Base-by-base conservation (phyloP, 2,797 vertebrate species). In the Scomberomorus guttatus region DNA sequence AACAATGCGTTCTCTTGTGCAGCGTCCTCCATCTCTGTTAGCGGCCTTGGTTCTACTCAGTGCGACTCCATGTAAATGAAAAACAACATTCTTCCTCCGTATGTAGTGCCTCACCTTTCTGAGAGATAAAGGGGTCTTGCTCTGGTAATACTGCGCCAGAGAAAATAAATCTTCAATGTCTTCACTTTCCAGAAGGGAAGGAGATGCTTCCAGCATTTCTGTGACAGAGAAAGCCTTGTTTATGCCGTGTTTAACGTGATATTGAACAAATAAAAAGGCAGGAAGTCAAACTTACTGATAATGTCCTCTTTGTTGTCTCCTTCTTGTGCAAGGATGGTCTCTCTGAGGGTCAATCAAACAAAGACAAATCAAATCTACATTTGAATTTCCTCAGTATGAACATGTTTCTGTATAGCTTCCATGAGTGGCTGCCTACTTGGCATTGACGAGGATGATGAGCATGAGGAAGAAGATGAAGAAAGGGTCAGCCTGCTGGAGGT, bases 401-500 rank as follows among this genome's bases (percentile, higher is more conserved):
- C 2, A 2, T 2, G 17, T 54, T n/a, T 58, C 2, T 57, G 15
- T 22, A 5, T 52, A 91, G 61, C 90, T 22, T 59, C 1, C 1
- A 25, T 5, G 1, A 92, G 48, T 85, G 3, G 64, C 57, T 81
- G 93, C 97, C 86, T 95, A 99, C 98, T 99, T 99, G 95, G 97
- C 95, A 86, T 99, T 99, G 91, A 99, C 97, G 77, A 99, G 98
- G 91, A 99, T 99, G 95, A 99, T 96, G 85, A 99, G 96, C 98
- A 98, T 97, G 88, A 99, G 94, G 92, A 99, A 99, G 95, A 99
- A 99, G 93, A 99, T 95, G 89, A 99, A 96, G 93, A 99, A 99
- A 66, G 98, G 97, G 93, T 99, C 98, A 18, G 97, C 96, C 94
- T 98, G 97, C 82, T 98, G 97, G 89, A 99, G 92, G 93, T 99